These are phyloP conservation scores for Thereva nobilitata DNA, from an alignment of 2,888 invertebrate species.

Conservation along the genomic window DNA sequence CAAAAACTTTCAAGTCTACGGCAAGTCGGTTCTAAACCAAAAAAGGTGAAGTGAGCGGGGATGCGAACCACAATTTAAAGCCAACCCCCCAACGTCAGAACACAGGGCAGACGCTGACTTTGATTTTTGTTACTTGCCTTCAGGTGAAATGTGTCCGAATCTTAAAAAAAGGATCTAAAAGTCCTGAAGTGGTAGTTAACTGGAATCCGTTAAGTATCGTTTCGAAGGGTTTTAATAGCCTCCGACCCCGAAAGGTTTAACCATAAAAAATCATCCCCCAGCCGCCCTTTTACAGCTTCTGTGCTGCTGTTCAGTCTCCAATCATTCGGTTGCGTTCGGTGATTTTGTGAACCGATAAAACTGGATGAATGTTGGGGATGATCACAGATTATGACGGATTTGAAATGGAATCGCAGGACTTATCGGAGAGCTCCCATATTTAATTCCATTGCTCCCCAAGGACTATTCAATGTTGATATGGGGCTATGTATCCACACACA, in stretches of 20 bases:
- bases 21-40: background rate
- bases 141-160: conserved; percentile 25
- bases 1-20: conserved; percentile 15
- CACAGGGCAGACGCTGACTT: background rate
- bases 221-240: conserved; percentile 22
- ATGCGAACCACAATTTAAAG: conserved; percentile 26
- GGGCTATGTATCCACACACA: background rate
- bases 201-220: conserved; percentile 29
- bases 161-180: conserved; percentile 6
- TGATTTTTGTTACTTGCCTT: conserved; percentile 1
- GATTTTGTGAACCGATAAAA: conserved; percentile 26
- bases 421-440: conserved; percentile 15
- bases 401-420: conserved; percentile 25
- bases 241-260: conserved; percentile 18
- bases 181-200: conserved; percentile 27
- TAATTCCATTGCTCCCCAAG: conserved; percentile 29
- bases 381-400: conserved; percentile 36
- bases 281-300: background rate
- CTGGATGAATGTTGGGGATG: conserved; percentile 22
- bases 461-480: background rate
- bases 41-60: conserved; percentile 5
- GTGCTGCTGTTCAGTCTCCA: conserved; percentile 15
- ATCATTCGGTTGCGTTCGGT: conserved; percentile 28
- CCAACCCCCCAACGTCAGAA: conserved; percentile 1
- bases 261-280: conserved; percentile 10